Base-by-base conservation (phyloP, 2,113 vertebrate genomes). In the Oenanthe melanoleuca region DNA sequence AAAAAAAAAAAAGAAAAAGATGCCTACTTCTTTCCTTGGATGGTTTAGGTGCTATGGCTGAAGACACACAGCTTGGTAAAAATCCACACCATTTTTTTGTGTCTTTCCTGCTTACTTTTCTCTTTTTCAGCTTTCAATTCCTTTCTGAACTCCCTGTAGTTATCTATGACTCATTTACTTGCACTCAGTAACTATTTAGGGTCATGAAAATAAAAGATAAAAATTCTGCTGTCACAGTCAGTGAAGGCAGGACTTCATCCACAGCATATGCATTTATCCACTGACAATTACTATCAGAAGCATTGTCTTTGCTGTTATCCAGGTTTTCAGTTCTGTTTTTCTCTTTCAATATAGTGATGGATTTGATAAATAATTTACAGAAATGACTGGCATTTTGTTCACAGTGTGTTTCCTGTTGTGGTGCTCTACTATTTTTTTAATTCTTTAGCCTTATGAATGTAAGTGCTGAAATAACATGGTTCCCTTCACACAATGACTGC, bases 271-370 rank as follows among this genome's bases (percentile, higher is more conserved):
- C 5, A 33, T 80, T 88, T 92, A 50, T 80, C 19, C 28, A 34
- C 47, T 66, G 67, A 59, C 31, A 80, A 2, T 63, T 70, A 72
- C 17, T 83, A 50, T 66, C 59, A 73, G n/a, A 75, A 79, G 42
- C 55, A 59, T 29, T 70, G 28, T 28, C 8, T 47, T 88, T 88
- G 47, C 31, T 1, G 0, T 71, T 88, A 74, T 44, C 31, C 5
- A 14, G 26, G 40, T 78, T 52, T 95, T 83, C 33, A 78, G 34
- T 66, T 93, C 63, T 60, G 6, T 60, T 94, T 85, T 92, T 87
- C 14, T 61, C 50, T 86, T 91, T 86, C 69, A 82, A 34, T 31
- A 26, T 45, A 25, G 24, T 37, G 40, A 34, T 7, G 28, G 14
- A 63, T 77, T 61, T 78, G 47, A 59, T 38, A 88, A 86, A 77